Percentiles rank a stretch among this genome's conserved stretches.
Evolutionary conservation across 2,113 vertebrate genomes (phyloP).

Genomic region (Budorcas taxicolor): DNA sequence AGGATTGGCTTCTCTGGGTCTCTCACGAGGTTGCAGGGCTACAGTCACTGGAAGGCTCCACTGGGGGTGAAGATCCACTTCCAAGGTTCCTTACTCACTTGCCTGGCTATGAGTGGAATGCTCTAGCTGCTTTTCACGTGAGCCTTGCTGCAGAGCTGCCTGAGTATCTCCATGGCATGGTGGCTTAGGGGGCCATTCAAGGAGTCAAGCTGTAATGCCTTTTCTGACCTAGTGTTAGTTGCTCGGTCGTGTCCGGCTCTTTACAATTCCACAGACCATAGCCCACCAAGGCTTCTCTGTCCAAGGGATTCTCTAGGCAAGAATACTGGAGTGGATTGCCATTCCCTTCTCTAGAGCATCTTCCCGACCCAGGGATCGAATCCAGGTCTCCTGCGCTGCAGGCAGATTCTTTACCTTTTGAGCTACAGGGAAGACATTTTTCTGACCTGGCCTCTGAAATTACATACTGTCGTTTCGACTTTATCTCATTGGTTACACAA

Average conservation of each 20-base stretch:
- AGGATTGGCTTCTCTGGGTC: not conserved
- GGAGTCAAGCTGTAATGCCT: not conserved
- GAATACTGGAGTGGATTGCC: not conserved
- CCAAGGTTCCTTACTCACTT: not conserved
- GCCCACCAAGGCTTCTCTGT: not conserved
- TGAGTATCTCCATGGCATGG: not conserved
- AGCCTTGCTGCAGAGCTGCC: not conserved
- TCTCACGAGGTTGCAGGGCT: not conserved
- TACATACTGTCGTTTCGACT: not conserved
- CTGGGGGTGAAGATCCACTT: not conserved
- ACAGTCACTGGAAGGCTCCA: not conserved
- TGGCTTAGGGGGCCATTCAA: not conserved
- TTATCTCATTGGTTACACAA: not conserved
- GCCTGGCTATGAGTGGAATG: not conserved
- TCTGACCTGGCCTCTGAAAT: not conserved
- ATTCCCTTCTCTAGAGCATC: not conserved
- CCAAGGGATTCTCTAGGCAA: not conserved
- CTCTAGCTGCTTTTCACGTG: not conserved
- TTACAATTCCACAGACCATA: not conserved
- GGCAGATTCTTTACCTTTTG: not conserved
- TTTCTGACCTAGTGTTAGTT: not conserved
- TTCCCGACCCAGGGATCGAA: accelerated
- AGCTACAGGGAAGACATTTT: not conserved
- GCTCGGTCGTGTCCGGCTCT: not conserved
- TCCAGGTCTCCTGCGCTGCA: not conserved